Conservation (phyloP, 2,797 vertebrate genomes). For the Myotis findleyi region DNA sequence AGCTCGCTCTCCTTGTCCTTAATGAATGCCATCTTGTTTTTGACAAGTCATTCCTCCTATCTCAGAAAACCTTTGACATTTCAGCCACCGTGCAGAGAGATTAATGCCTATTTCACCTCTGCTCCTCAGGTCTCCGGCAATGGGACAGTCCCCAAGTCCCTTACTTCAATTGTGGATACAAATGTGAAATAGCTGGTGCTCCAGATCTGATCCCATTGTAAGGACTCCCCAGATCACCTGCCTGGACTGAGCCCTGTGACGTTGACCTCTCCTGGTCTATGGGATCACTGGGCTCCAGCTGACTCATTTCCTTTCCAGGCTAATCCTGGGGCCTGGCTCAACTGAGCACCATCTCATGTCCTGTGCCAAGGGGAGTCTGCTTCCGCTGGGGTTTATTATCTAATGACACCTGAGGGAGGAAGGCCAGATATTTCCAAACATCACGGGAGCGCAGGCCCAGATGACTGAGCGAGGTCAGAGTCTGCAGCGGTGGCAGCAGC, state of each 20-base stretch:
- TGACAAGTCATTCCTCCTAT: not conserved
- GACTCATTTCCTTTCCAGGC: slow-evolving; percentile 51
- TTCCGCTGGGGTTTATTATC: not conserved
- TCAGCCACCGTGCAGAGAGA: not conserved
- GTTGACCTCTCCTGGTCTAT: not conserved
- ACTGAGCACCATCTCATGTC: not conserved
- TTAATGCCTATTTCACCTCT: not conserved
- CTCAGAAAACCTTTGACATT: not conserved
- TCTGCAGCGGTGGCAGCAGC: rapidly evolving
- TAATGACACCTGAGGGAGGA: slow-evolving; percentile 54
- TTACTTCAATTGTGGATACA: not conserved
- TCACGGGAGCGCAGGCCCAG: not conserved
- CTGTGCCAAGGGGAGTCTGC: not conserved
- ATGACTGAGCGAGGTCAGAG: not conserved
- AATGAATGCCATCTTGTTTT: not conserved
- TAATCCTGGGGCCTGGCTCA: not conserved
- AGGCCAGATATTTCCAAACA: slow-evolving; percentile 43
- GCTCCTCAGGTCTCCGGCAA: too few relatives aligned
- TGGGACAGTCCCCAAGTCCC: not conserved
- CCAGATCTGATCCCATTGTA: not conserved
- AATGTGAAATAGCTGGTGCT: not conserved
- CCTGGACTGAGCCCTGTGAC: not conserved
- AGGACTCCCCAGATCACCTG: not conserved
- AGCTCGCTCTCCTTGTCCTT: not conserved
- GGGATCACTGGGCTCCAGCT: not conserved